phyloP scores from a whole-genome alignment of 2,888 invertebrate species.

The Calameuta idolon region DNA sequence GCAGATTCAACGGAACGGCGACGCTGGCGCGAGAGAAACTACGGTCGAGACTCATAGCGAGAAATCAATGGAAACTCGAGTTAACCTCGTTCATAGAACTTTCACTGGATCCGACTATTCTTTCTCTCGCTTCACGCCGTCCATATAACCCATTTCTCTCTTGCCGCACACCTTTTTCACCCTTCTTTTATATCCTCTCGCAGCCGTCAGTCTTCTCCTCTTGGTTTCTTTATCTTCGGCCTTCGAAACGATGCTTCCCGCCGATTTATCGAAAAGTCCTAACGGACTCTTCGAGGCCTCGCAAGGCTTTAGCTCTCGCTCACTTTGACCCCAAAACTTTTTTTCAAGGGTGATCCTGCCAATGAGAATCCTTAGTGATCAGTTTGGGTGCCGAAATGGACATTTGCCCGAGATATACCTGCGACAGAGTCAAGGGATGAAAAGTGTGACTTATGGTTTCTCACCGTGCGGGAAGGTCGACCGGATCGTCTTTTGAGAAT shows the following conservation, averaged over 20 bases:
- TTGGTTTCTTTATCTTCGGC: not conserved
- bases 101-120: not conserved
- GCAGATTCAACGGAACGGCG: not conserved
- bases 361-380: constrained; percentile 1
- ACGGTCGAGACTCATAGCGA: not conserved
- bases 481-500: not conserved
- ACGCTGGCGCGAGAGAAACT: not conserved
- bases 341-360: constrained; percentile 3
- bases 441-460: not conserved
- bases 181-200: not conserved
- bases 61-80: not conserved
- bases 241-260: not conserved
- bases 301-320: not conserved
- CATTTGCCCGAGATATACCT: not conserved
- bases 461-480: not conserved
- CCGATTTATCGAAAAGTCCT: not conserved
- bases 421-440: not conserved
- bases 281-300: not conserved
- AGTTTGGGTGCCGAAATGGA: not conserved
- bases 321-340: constrained; percentile 5
- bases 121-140: not conserved
- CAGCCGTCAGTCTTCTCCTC: not conserved
- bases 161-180: not conserved
- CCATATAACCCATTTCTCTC: not conserved
- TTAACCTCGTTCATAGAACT: not conserved